Percentiles rank a stretch among this genome's conserved stretches.
Conservation (phyloP, 2,113 vertebrate genomes). For the Trochalopteron elliotii region DNA sequence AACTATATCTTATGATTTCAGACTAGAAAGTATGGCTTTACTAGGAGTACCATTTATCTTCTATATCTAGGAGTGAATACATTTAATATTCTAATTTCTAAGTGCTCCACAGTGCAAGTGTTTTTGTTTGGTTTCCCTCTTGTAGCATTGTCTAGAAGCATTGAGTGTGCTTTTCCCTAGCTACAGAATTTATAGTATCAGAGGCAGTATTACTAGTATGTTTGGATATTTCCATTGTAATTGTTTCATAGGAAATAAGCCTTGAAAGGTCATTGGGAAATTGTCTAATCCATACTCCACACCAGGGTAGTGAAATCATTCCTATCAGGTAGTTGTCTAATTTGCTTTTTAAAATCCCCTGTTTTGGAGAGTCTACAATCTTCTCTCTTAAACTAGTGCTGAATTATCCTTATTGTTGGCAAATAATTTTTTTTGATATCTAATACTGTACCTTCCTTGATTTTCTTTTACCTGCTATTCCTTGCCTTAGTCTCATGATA, state of each 20-base stretch:
- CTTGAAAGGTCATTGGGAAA: not conserved
- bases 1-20: not conserved
- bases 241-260: not conserved
- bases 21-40: not conserved
- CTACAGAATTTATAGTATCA: not conserved
- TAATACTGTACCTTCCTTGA: not conserved
- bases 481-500: not conserved
- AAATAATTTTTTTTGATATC: not conserved
- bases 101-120: not conserved
- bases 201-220: not conserved
- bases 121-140: not conserved
- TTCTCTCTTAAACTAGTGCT: not conserved
- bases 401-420: not conserved
- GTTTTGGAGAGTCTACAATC: not conserved
- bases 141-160: not conserved
- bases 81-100: not conserved
- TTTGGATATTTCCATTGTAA: not conserved
- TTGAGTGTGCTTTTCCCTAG: not conserved
- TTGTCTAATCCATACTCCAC: not conserved
- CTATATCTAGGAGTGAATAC: not conserved
- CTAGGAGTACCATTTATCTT: rapidly evolving
- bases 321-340: not conserved
- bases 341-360: not conserved
- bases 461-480: not conserved
- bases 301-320: not conserved